A percentile compares a stretch with the other conserved stretches of the same genome.
phyloP scores from a whole-genome alignment of 2,888 invertebrate species.

The Lobophora halterata region DNA sequence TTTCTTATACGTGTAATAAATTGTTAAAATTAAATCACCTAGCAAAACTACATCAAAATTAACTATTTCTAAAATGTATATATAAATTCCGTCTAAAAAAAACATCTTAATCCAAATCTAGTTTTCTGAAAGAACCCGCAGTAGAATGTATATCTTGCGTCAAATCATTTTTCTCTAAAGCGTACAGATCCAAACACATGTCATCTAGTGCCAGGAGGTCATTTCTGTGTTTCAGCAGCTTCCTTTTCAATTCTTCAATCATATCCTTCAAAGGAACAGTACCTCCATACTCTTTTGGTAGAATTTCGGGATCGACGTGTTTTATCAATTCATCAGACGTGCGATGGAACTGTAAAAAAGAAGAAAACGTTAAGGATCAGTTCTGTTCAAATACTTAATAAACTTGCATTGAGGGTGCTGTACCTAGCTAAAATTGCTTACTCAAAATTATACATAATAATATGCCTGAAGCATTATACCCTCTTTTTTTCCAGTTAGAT shows the following conservation, averaged over 20 bases:
- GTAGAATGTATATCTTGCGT: conserved; percentile 88
- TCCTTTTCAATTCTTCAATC: conserved; percentile 87
- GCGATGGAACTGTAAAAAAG: conserved; percentile 84
- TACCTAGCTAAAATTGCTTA: too few relatives aligned
- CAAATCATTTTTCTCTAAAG: conserved; percentile 80
- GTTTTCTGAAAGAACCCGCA: conserved; percentile 91
- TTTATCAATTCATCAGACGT: conserved; percentile 86
- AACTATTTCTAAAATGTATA: too few relatives aligned
- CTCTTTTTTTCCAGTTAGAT: too few relatives aligned
- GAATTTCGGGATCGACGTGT: conserved; percentile 85
- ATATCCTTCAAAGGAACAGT: conserved; percentile 89
- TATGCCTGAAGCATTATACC: too few relatives aligned
- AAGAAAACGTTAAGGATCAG: conserved; percentile 3
- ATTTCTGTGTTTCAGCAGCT: conserved; percentile 82
- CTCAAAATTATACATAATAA: too few relatives aligned
- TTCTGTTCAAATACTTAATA: too few relatives aligned
- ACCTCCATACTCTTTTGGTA: conserved; percentile 95
- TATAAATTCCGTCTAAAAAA: background rate
- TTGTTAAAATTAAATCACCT: too few relatives aligned
- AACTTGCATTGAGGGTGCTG: too few relatives aligned
- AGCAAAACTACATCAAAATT: too few relatives aligned
- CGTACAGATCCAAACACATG: conserved; percentile 86
- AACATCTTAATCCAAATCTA: conserved; percentile 86
- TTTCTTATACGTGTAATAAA: too few relatives aligned
- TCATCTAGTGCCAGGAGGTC: conserved; percentile 86